Conservation (phyloP, 1,140 invertebrate genomes). For the Chrysomallon squamiferum region DNA sequence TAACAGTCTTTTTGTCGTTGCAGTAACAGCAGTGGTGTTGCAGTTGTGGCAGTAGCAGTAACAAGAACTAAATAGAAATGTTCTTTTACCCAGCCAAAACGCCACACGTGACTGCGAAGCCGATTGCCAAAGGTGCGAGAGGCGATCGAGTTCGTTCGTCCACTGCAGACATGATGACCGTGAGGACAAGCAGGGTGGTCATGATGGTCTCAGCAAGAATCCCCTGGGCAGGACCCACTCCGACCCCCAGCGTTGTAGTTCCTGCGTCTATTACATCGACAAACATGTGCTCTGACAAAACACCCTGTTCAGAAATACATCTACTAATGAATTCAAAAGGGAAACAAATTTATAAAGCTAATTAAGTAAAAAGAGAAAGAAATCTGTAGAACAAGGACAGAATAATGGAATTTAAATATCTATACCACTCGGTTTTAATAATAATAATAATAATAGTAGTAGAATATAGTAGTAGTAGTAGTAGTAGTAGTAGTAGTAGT, state of each 20-base stretch:
- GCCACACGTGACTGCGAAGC: slow-evolving; percentile 51
- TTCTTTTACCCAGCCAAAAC: slow-evolving; percentile 57
- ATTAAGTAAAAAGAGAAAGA: no score
- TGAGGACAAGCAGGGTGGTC: slow-evolving; percentile 53
- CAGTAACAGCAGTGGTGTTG: no score
- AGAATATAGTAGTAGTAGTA: no score
- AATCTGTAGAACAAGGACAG: no score
- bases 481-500: no score
- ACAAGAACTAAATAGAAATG: no score
- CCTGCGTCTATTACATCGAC: slow-evolving; percentile 26
- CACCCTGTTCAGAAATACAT: no score
- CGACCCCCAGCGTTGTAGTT: slow-evolving; percentile 14
- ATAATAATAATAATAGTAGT: no score
- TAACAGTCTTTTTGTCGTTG: no score
- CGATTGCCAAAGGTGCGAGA: slow-evolving; percentile 58
- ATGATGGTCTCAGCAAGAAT: slow-evolving; percentile 52
- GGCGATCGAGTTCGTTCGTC: slow-evolving; percentile 37
- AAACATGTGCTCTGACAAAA: slow-evolving; percentile 22
- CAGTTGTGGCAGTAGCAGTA: no score
- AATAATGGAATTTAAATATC: no score
- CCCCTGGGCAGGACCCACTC: slow-evolving; percentile 30
- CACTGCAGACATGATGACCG: slow-evolving; percentile 52
- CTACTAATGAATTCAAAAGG: not conserved
- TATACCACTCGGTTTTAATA: no score
- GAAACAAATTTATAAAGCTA: not conserved